These are phyloP conservation scores for Cotesia chilonis DNA, from an alignment of 1,140 invertebrate genomes.

Conservation along the genomic window DNA sequence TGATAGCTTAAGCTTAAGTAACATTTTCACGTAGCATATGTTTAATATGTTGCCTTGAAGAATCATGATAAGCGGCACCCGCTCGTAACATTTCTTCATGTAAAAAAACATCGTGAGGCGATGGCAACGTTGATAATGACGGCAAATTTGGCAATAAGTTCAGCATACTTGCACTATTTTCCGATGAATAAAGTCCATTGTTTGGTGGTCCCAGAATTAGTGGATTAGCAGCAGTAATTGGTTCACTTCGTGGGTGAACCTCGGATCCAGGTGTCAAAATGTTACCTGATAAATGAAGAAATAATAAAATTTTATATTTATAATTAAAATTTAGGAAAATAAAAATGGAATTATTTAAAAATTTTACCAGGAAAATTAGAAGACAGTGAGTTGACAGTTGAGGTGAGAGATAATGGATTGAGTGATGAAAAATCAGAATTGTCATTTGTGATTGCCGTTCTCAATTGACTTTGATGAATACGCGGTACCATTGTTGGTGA, in stretches of 20 bases:
- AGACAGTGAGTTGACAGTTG: constrained; percentile 41
- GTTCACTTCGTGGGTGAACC: no score
- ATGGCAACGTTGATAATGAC: constrained; percentile 40
- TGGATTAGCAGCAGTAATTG: constrained; percentile 33
- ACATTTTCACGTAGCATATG: constrained; percentile 53
- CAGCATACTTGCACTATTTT: constrained; percentile 50
- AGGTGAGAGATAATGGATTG: constrained; percentile 48
- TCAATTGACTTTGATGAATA: constrained; percentile 38
- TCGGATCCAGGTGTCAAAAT: no score
- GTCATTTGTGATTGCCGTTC: constrained; percentile 37
- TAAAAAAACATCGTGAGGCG: constrained; percentile 53
- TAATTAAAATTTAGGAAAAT: constrained; percentile 30
- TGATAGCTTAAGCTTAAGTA: constrained; percentile 38
- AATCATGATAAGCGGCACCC: constrained; percentile 54
- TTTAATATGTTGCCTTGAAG: constrained; percentile 47
- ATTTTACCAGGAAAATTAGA: constrained; percentile 53
- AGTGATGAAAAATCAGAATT: constrained; percentile 45
- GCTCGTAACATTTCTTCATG: constrained; percentile 53
- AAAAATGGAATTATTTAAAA: constrained; percentile 11
- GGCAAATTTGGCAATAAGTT: constrained; percentile 51
- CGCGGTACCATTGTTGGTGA: constrained; percentile 42
- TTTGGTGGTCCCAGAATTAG: constrained; percentile 36
- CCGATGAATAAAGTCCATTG: constrained; percentile 52
- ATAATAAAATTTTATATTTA: neutral
- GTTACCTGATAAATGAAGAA: no score